Percentiles rank a stretch among this genome's conserved stretches.
phyloP scores from a whole-genome alignment of 2,888 invertebrate species.

The Diarsia brunnea region DNA sequence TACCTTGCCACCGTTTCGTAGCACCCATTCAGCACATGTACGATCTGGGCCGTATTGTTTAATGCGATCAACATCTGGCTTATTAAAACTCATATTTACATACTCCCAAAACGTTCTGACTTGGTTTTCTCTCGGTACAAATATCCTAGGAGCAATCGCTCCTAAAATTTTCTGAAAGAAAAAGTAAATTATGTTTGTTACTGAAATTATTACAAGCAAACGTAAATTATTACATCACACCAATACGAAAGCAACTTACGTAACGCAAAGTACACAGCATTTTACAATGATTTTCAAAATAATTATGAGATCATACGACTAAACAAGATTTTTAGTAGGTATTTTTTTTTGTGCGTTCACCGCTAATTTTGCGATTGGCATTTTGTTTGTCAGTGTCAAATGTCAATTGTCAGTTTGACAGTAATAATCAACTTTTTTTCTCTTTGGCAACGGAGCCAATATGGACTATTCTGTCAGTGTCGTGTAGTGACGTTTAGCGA shows the following conservation, averaged over 20 bases:
- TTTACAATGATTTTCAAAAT: conserved; percentile 11
- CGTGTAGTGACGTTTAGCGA: no score
- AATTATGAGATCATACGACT: no score
- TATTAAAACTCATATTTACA: conserved; percentile 92
- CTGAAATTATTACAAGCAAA: neutral
- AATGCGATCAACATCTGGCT: conserved; percentile 92
- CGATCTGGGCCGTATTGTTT: conserved; percentile 95
- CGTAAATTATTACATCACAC: neutral
- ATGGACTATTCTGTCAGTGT: no score
- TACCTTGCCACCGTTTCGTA: conserved; percentile 96
- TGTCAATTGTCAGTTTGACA: no score
- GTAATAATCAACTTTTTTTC: no score
- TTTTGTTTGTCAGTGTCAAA: no score
- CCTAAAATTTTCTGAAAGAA: conserved; percentile 57
- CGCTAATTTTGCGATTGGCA: no score
- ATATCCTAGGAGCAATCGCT: conserved; percentile 51
- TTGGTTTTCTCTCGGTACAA: conserved; percentile 70
- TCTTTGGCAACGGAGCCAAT: no score
- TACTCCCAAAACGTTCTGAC: conserved; percentile 87
- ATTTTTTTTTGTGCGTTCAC: no score
- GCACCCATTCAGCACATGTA: conserved; percentile 98
- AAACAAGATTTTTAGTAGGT: no score
- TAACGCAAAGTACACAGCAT: conserved; percentile 36
- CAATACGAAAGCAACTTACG: conserved; percentile 21
- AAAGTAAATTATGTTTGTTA: neutral